These are phyloP conservation scores for Carapus acus DNA, from an alignment of 2,797 vertebrate genomes.

Conservation along the genomic window DNA sequence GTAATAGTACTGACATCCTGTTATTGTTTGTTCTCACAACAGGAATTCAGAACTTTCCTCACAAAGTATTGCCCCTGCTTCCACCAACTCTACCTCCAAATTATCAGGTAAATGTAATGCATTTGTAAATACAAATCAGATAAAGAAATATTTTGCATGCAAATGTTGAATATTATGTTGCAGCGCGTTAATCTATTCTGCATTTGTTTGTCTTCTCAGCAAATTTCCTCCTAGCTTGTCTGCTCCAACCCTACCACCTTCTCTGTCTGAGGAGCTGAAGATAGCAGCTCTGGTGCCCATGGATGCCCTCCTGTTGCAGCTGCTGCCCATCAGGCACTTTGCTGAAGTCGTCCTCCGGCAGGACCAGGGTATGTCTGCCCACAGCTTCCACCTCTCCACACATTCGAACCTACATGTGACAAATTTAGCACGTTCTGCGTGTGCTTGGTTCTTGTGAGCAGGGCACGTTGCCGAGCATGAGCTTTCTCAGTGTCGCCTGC, in stretches of 20 bases:
- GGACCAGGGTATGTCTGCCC: constrained; percentile 68
- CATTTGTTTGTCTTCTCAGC: constrained; percentile 64
- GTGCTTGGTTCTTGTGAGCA: constrained; percentile 49
- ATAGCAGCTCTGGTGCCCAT: constrained; percentile 77
- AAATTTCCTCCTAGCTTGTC: constrained; percentile 82
- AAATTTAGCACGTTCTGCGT: not conserved
- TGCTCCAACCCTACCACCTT: constrained; percentile 63
- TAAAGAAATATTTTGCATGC: too few relatives aligned
- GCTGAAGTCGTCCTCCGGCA: constrained; percentile 75
- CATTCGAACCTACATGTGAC: not conserved
- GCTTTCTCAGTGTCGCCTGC: constrained; percentile 82
- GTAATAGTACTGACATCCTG: not conserved
- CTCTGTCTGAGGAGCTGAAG: constrained; percentile 78
- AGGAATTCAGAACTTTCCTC: constrained; percentile 88
- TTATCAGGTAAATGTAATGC: constrained; percentile 74
- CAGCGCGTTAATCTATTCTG: not conserved
- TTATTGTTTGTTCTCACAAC: constrained; percentile 14
- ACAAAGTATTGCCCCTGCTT: constrained; percentile 73
- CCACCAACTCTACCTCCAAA: constrained; percentile 84
- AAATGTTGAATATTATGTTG: too few relatives aligned
- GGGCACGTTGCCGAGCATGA: constrained; percentile 73
- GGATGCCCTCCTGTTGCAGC: constrained; percentile 79
- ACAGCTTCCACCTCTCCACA: not conserved
- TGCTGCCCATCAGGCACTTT: constrained; percentile 79
- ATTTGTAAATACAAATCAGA: constrained; percentile 1